phyloP scores from a whole-genome alignment of 2,888 invertebrate species.

The Drosophila villosipedis region DNA sequence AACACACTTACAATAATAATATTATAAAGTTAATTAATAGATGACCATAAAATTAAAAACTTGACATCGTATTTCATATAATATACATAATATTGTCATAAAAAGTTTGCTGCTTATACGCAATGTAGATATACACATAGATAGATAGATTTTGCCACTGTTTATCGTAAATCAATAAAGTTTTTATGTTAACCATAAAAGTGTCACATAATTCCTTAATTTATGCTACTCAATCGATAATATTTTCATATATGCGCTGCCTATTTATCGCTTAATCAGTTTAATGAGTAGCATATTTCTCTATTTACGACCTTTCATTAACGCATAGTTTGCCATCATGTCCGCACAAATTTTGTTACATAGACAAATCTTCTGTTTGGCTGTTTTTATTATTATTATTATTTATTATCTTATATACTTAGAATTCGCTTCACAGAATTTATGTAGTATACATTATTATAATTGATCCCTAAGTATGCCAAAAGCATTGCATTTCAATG shows the following conservation, averaged over 20 bases:
- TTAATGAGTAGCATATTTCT: conserved; percentile 47
- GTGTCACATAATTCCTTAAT: conserved; percentile 60
- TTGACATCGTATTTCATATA: conserved; percentile 6
- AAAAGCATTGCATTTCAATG: conserved; percentile 17
- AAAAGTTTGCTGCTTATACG: not conserved
- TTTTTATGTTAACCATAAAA: conserved; percentile 64
- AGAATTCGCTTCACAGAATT: not conserved
- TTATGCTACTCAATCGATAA: conserved; percentile 46
- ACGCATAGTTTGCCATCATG: conserved; percentile 33
- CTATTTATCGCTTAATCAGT: conserved; percentile 71
- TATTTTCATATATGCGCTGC: conserved; percentile 26
- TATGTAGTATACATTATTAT: not conserved
- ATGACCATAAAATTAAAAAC: conserved; percentile 3
- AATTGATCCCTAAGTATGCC: conserved; percentile 24
- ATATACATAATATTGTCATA: not conserved
- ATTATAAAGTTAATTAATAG: not conserved
- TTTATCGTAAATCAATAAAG: conserved; percentile 51
- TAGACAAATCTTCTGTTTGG: conserved; percentile 21
- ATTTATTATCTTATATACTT: not conserved
- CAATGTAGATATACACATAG: not conserved
- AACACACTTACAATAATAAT: not conserved
- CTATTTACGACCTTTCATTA: conserved; percentile 54
- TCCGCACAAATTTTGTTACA: conserved; percentile 33
- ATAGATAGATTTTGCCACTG: not conserved
- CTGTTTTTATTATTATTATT: not conserved